Base-by-base conservation (phyloP, 2,797 vertebrate species). In the Lacerta bilineata region DNA sequence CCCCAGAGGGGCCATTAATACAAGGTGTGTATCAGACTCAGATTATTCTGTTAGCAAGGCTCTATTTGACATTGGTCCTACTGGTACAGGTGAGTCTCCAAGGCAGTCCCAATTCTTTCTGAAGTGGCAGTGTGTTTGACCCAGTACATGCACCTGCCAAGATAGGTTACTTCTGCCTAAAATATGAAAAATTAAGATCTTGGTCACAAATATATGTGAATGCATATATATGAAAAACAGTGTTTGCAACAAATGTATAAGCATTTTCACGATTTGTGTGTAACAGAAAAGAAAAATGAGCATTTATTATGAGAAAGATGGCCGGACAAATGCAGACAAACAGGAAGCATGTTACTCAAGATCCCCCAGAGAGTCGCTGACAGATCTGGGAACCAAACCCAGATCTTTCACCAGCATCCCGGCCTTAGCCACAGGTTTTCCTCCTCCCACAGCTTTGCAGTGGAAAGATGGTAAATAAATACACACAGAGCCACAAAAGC, bases 351-450 rank as follows among this genome's bases (percentile, higher is more conserved):
- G 61, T 89, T 89, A 81, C 84, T 85, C 78, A 89, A 76, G 59
- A 85, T 85, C 83, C 88, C 78, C 78, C 41, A 55, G 88, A 80
- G 88, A 85, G 83, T 84, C 41, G 5, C 59, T 89, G 83, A 59
- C n/a, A 68, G 64, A 89, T 33, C 78, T 85, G 88, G 84, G 88
- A 85, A 89, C 59, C 71, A 85, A 81, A 89, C 69, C 78, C 59
- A 76, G 71, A 89, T 89, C 78, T 76, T 80, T 81, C 83, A 69
- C 71, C 71, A 85, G 83, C 59, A 85, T 89, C 83, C 39, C 74
- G 55, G 43, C 43, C 41, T 79, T 76, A 81, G 83, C 88, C 88
- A 81, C 83, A 85, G 83, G 25, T 55, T 76, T 76, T 17, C 68
- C 33, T 55, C 36, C 76, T 41, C 78, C 77, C 59, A 66, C 41